Evolutionary conservation across 1,140 invertebrate genomes (phyloP).

Genomic region (Drosophila punjabiensis): DNA sequence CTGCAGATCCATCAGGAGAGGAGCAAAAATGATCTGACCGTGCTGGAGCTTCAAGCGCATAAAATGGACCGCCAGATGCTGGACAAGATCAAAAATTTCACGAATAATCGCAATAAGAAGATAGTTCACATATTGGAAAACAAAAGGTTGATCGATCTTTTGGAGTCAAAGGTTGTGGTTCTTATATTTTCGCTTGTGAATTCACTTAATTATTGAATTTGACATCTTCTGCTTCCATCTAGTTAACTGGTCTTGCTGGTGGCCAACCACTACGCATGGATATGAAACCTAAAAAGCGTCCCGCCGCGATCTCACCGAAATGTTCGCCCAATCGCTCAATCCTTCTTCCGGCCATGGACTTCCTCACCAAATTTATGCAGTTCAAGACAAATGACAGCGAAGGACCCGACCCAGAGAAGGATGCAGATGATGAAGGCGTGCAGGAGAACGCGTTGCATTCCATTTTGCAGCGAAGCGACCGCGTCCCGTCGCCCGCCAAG

Average conservation of each 20-base stretch:
- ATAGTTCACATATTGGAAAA: neutral
- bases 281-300: neutral
- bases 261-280: neutral
- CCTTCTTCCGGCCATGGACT: neutral
- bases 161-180: neutral
- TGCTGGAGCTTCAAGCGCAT: neutral
- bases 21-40: neutral
- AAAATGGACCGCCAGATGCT: neutral
- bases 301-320: no score
- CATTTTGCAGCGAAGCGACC: neutral
- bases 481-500: neutral
- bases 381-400: no score
- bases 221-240: neutral
- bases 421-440: neutral
- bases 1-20: neutral
- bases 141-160: neutral
- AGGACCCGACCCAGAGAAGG: no score
- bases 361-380: slow-evolving; percentile 1
- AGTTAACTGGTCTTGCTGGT: neutral
- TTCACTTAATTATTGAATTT: neutral
- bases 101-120: neutral
- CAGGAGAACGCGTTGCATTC: neutral
- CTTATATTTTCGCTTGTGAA: neutral
- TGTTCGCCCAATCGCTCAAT: neutral
- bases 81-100: neutral